Percentiles rank a stretch among this genome's conserved stretches.
phyloP scores from a whole-genome alignment of 2,888 invertebrate species.

The Euclidia mi region DNA sequence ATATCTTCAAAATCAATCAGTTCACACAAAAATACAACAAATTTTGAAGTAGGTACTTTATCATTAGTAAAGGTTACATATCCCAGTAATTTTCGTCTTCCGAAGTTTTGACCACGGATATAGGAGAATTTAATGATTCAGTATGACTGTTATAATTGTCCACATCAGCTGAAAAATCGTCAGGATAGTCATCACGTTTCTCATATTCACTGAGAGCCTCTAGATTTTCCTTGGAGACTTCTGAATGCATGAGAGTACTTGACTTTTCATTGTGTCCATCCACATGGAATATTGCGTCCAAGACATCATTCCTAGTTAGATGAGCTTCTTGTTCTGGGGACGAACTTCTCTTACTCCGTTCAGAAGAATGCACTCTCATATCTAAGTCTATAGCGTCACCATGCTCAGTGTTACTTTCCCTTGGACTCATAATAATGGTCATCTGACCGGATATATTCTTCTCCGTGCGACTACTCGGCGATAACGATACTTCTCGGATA shows the following conservation, averaged over 20 bases:
- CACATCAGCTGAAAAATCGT: conserved; percentile 76
- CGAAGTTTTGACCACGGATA: conserved; percentile 71
- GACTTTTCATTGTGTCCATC: conserved; percentile 57
- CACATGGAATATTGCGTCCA: conserved; percentile 68
- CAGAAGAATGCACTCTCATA: neutral
- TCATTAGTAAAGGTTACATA: neutral
- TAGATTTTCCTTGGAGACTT: neutral
- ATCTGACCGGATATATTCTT: conserved; percentile 59
- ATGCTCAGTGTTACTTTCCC: conserved; percentile 27
- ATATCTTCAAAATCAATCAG: neutral
- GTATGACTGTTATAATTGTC: conserved; percentile 75
- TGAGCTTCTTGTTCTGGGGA: conserved; percentile 55
- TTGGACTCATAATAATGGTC: conserved; percentile 74
- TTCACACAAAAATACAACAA: neutral
- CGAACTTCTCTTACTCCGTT: conserved; percentile 21
- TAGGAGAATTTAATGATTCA: conserved; percentile 66
- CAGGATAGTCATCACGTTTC: conserved; percentile 57
- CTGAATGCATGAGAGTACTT: conserved; percentile 52
- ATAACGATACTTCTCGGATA: conserved; percentile 32
- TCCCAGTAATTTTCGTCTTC: conserved; percentile 83
- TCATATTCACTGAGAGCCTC: conserved; percentile 46
- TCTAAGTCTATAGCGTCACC: conserved; percentile 3
- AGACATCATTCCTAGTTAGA: conserved; percentile 62
- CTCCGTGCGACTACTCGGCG: conserved; percentile 36
- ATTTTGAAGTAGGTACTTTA: conserved; percentile 1